Evolutionary conservation across 2,888 invertebrate species (phyloP).

Genomic region (Pogonocherus hispidulus): DNA sequence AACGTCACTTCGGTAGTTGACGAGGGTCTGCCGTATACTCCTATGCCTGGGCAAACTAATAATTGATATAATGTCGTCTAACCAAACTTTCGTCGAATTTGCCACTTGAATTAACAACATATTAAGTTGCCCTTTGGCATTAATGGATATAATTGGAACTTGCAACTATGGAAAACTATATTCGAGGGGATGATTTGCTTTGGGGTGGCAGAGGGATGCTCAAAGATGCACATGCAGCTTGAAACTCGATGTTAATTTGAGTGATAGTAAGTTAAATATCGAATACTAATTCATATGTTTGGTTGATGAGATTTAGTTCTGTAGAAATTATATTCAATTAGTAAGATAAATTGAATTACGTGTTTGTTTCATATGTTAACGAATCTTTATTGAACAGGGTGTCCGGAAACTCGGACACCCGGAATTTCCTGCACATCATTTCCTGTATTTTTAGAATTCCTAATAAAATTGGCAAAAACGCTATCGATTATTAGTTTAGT

Average conservation of each 20-base stretch:
- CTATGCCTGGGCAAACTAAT: slow-evolving; percentile 7
- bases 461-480: too few relatives aligned
- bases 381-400: too few relatives aligned
- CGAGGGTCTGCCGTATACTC: slow-evolving; percentile 18
- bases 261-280: neutral
- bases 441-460: too few relatives aligned
- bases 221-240: neutral
- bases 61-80: slow-evolving; percentile 27
- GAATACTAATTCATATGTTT: neutral
- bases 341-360: neutral
- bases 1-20: slow-evolving; percentile 10
- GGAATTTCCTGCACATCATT: too few relatives aligned
- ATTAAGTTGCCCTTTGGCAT: slow-evolving; percentile 10
- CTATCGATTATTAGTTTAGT: too few relatives aligned
- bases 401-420: too few relatives aligned
- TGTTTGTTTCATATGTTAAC: neutral
- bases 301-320: neutral
- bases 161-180: neutral
- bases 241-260: neutral
- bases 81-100: slow-evolving; percentile 21
- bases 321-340: neutral
- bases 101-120: slow-evolving; percentile 20
- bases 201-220: neutral
- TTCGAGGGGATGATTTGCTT: neutral
- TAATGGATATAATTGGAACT: neutral